Evolutionary conservation across 2,888 invertebrate genomes (phyloP).

Genomic region (Calephelis perditalis): DNA sequence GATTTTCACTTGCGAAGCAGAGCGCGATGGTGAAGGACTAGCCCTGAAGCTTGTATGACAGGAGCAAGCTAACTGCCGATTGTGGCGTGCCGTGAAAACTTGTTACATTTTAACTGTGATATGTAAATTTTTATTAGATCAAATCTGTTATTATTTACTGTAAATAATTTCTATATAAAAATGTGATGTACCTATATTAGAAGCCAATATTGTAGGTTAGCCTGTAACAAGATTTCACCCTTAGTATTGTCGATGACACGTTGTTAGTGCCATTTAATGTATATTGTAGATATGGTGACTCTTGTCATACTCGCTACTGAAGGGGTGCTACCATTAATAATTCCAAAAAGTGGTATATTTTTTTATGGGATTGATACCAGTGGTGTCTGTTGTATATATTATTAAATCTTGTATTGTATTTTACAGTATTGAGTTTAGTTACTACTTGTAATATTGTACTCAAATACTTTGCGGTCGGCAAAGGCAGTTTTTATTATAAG

Average conservation of each 20-base stretch:
- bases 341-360: conserved; percentile 77
- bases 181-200: conserved; percentile 67
- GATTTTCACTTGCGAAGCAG: conserved; percentile 78
- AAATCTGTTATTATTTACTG: conserved; percentile 70
- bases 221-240: conserved; percentile 77
- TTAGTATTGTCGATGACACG: conserved; percentile 73
- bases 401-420: conserved; percentile 68
- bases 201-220: conserved; percentile 68
- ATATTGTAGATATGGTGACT: conserved; percentile 76
- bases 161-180: conserved; percentile 67
- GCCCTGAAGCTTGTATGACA: conserved; percentile 79
- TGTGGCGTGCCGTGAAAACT: conserved; percentile 69
- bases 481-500: conserved; percentile 75
- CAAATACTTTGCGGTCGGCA: conserved; percentile 72
- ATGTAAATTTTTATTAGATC: conserved; percentile 73
- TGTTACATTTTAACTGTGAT: conserved; percentile 79
- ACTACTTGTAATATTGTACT: conserved; percentile 75
- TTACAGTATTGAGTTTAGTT: conserved; percentile 76
- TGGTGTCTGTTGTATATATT: conserved; percentile 74
- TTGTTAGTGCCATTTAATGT: conserved; percentile 75
- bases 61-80: conserved; percentile 74
- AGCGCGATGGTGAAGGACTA: conserved; percentile 79
- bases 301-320: conserved; percentile 79
- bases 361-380: conserved; percentile 76
- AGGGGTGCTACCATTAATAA: conserved; percentile 80